Conservation (phyloP, 2,797 vertebrate species). For the Malurus leucopterus region DNA sequence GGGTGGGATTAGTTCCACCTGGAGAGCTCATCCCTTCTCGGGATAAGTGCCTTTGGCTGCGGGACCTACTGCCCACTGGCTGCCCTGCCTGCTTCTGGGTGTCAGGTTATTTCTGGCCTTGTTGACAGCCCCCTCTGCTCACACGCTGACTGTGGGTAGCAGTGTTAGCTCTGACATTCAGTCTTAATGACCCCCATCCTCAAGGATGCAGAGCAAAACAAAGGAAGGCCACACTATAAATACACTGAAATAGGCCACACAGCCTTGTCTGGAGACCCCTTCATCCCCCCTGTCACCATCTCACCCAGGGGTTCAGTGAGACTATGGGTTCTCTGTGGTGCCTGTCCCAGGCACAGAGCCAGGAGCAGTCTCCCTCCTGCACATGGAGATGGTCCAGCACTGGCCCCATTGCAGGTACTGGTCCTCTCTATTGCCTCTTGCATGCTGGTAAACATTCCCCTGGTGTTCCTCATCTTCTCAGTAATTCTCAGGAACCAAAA, state of each 20-base stretch:
- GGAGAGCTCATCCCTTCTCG: rapidly evolving
- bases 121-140: neutral
- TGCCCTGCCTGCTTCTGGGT: neutral
- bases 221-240: neutral
- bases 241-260: neutral
- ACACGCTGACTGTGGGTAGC: rapidly evolving
- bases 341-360: rapidly evolving
- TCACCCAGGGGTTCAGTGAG: neutral
- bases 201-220: neutral
- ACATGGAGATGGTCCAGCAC: neutral
- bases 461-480: neutral
- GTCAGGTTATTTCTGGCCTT: neutral
- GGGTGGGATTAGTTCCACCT: neutral
- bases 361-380: neutral
- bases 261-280: neutral
- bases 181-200: neutral
- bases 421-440: neutral
- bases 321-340: rapidly evolving
- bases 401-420: rapidly evolving
- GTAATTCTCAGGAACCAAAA: neutral
- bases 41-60: rapidly evolving
- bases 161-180: neutral
- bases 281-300: neutral
- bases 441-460: neutral
- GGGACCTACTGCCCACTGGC: rapidly evolving